Evolutionary conservation across 2,797 vertebrate species (phyloP).

Genomic region (Lithobates pipiens): DNA sequence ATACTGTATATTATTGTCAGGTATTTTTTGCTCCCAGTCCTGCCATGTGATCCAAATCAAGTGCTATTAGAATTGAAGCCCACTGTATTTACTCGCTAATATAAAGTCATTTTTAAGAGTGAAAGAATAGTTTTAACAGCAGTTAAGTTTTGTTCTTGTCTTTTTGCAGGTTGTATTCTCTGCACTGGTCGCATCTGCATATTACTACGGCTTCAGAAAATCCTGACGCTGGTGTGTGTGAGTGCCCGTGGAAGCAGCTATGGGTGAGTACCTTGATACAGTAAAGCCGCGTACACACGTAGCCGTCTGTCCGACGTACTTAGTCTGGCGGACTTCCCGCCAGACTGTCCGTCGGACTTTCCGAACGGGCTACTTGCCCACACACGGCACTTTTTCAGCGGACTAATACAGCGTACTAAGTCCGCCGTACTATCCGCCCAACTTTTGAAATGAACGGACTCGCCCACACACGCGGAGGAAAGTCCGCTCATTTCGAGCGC

Average conservation of each 20-base stretch:
- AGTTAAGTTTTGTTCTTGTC: not conserved
- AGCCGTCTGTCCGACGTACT: no score
- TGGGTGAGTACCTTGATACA: slow-evolving; percentile 43
- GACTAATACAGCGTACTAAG: no score
- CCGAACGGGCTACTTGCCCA: no score
- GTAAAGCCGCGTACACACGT: no score
- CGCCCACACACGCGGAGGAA: no score
- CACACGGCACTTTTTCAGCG: no score
- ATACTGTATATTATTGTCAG: not conserved
- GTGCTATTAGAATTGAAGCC: not conserved
- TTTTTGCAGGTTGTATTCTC: slow-evolving; percentile 21
- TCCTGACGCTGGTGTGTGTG: slow-evolving; percentile 30
- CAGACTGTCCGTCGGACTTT: no score
- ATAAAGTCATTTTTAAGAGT: not conserved
- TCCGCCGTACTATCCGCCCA: no score
- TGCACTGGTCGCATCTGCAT: slow-evolving; percentile 5
- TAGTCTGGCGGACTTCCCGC: no score
- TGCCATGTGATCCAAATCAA: not conserved
- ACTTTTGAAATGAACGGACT: no score
- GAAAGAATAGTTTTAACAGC: not conserved
- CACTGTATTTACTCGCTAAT: not conserved
- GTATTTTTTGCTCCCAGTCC: not conserved
- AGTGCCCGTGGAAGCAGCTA: slow-evolving; percentile 58
- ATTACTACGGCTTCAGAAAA: slow-evolving; percentile 57
- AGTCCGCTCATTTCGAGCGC: no score